Evolutionary conservation across 1,140 invertebrate genomes (phyloP).

Genomic region (Galendromus occidentalis): DNA sequence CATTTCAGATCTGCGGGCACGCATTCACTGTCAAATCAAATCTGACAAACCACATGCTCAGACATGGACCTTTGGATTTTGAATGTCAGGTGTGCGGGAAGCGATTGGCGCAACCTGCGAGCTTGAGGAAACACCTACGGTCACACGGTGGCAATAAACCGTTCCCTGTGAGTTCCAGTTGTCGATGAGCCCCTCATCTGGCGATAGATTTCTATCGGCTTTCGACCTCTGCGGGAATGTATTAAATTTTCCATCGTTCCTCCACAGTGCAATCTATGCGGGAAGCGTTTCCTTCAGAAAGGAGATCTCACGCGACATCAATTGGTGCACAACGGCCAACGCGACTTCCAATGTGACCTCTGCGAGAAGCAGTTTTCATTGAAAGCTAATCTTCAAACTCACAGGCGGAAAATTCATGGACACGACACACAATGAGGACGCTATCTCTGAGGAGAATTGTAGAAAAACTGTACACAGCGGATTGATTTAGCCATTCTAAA

Average conservation of each 20-base stretch:
- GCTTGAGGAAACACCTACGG: background rate
- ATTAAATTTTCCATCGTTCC: background rate
- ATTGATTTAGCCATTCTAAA: no score
- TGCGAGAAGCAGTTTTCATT: constrained; percentile 5
- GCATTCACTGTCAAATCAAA: constrained; percentile 5
- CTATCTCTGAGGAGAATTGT: background rate
- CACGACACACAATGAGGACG: background rate
- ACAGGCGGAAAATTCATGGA: background rate
- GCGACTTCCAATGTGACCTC: background rate
- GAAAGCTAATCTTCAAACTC: constrained; percentile 4
- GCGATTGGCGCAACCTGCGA: background rate
- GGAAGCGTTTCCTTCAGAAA: background rate
- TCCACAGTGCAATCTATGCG: background rate
- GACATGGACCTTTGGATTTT: background rate
- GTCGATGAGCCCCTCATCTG: background rate
- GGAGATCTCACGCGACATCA: background rate
- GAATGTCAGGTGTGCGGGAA: constrained; percentile 1
- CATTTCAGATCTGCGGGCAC: background rate
- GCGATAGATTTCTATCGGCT: background rate
- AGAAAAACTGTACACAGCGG: background rate
- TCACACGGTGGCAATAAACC: constrained; percentile 8
- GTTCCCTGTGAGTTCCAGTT: background rate
- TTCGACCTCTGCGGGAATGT: background rate
- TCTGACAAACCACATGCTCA: background rate
- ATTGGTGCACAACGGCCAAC: background rate